Percentiles rank a stretch among this genome's conserved stretches.
Evolutionary conservation across 2,888 invertebrate genomes (phyloP).

Genomic region (Tachina lurida): DNA sequence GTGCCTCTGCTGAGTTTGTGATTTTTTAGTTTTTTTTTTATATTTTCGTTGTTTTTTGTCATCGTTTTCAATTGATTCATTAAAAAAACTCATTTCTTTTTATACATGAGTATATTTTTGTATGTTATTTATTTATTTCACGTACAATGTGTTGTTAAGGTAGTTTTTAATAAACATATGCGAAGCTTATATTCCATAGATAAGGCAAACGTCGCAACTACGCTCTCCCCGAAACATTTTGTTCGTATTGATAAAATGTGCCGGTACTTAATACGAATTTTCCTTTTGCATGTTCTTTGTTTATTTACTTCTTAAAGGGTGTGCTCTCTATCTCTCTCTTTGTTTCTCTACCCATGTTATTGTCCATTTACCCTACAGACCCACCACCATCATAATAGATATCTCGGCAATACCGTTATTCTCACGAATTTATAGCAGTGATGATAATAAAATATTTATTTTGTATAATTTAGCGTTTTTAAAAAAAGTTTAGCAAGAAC

Average conservation of each 20-base stretch:
- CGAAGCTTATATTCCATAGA: conserved; percentile 65
- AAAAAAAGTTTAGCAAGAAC: too few relatives aligned
- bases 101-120: conserved; percentile 37
- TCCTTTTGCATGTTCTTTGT: conserved; percentile 36
- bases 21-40: conserved; percentile 33
- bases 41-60: conserved; percentile 22
- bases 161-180: conserved; percentile 53
- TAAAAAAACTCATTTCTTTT: conserved; percentile 64
- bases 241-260: conserved; percentile 22
- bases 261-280: conserved; percentile 30
- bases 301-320: conserved; percentile 43
- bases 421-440: conserved; percentile 11
- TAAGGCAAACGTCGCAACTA: conserved; percentile 36
- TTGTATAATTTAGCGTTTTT: too few relatives aligned
- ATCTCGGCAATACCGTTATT: conserved; percentile 40
- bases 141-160: conserved; percentile 15
- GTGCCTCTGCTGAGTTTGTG: conserved; percentile 50
- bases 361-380: conserved; percentile 12
- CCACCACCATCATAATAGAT: conserved; percentile 28
- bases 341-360: neutral
- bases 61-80: conserved; percentile 58
- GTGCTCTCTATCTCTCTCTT: conserved; percentile 27
- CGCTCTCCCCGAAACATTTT: conserved; percentile 25
- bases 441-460: neutral
- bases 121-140: conserved; percentile 14